These are phyloP conservation scores for Conger conger DNA, from an alignment of 2,113 vertebrate genomes.

Conservation along the genomic window DNA sequence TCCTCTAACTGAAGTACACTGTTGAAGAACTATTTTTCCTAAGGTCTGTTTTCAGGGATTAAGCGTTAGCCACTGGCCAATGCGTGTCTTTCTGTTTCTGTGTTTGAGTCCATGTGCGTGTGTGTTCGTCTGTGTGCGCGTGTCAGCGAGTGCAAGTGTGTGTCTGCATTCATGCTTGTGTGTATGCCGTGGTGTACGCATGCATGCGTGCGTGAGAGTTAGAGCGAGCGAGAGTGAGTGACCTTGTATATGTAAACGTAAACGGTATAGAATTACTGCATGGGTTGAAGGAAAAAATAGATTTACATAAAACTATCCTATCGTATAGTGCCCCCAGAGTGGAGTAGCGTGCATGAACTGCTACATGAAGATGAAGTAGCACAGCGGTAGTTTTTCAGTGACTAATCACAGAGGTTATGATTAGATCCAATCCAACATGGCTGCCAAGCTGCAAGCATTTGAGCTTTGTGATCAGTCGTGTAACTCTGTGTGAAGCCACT, in stretches of 20 bases:
- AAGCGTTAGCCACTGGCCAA: too few relatives aligned
- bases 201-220: too few relatives aligned
- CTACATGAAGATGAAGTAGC: background rate
- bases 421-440: background rate
- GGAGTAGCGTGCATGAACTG: background rate
- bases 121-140: conserved; percentile 8
- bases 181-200: too few relatives aligned
- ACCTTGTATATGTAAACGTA: too few relatives aligned
- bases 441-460: background rate
- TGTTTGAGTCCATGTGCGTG: background rate
- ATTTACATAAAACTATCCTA: background rate
- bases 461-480: background rate
- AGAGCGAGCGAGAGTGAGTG: background rate
- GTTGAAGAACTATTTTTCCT: too few relatives aligned
- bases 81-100: background rate
- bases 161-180: background rate
- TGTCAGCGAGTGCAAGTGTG: background rate
- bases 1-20: too few relatives aligned
- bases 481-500: background rate
- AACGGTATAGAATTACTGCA: background rate
- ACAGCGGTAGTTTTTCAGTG: background rate
- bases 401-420: background rate
- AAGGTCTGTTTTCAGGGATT: too few relatives aligned
- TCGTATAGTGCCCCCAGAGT: background rate
- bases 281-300: background rate